Conservation (phyloP, 2,888 invertebrate genomes). For the Digitonthophagus gazella region DNA sequence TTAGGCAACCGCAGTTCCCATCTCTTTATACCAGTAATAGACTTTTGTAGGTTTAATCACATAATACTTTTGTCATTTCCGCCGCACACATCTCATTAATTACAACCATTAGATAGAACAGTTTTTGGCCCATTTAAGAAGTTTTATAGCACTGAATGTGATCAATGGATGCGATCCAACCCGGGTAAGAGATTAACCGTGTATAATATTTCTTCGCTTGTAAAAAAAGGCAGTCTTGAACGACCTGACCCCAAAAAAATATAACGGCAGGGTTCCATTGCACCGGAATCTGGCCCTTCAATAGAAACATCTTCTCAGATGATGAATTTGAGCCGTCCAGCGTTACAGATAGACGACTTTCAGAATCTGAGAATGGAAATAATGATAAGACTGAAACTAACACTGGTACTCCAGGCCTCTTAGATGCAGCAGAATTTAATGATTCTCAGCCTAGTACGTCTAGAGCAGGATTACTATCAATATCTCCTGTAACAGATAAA, state of each 20-base stretch:
- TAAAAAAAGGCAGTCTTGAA: conserved; percentile 8
- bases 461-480: background rate
- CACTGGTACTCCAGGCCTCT: background rate
- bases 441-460: conserved; percentile 1
- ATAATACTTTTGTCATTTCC: conserved; percentile 24
- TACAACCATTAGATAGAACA: conserved; percentile 1
- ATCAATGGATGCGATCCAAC: conserved; percentile 42
- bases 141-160: conserved; percentile 23
- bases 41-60: conserved; percentile 28
- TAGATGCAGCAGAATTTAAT: background rate
- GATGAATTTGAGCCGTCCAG: conserved; percentile 22
- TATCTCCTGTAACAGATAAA: background rate
- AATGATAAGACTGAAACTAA: conserved; percentile 1
- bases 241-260: conserved; percentile 22
- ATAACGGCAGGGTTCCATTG: conserved; percentile 25
- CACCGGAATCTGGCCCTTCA: conserved; percentile 24
- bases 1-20: no score
- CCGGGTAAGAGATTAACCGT: conserved; percentile 45
- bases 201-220: conserved; percentile 39
- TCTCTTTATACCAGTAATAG: conserved; percentile 23
- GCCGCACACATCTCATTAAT: background rate
- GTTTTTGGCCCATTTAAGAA: conserved; percentile 17
- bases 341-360: background rate
- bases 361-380: background rate
- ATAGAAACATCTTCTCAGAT: conserved; percentile 25